Conservation (phyloP, 2,113 vertebrate species). For the Girardinichthys multiradiatus region DNA sequence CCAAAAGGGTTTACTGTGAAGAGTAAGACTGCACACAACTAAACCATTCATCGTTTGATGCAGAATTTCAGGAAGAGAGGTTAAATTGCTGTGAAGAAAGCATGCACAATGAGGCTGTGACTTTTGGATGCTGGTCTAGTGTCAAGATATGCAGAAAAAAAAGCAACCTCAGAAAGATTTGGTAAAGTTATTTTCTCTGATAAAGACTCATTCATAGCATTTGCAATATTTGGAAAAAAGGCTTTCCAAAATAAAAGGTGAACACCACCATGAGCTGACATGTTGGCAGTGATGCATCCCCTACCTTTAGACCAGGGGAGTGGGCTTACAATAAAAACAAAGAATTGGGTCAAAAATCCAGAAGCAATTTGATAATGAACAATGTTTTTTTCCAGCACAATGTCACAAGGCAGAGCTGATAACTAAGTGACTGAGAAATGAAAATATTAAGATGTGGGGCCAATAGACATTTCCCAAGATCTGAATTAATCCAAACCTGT, state of each 20-base stretch:
- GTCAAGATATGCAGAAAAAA: background rate
- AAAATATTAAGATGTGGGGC: background rate
- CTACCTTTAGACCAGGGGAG: too few species aligned
- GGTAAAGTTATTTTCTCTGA: too few species aligned
- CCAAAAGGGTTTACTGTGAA: background rate
- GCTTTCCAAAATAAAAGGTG: background rate
- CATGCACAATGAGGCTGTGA: background rate
- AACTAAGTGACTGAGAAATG: background rate
- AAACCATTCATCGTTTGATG: background rate
- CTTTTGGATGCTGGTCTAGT: background rate
- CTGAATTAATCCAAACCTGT: background rate
- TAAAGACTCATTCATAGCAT: background rate
- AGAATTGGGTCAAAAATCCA: too few species aligned
- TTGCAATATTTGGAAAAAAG: background rate
- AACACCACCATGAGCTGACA: background rate
- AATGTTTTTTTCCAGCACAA: background rate
- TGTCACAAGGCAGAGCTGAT: background rate
- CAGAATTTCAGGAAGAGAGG: background rate
- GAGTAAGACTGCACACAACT: background rate
- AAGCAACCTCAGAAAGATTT: background rate
- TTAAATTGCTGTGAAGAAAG: background rate
- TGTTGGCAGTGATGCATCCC: background rate
- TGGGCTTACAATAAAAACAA: too few species aligned
- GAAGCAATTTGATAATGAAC: background rate
- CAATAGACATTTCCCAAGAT: background rate